These are phyloP conservation scores for Caranx melampygus DNA, from an alignment of 2,113 vertebrate species.

Conservation along the genomic window DNA sequence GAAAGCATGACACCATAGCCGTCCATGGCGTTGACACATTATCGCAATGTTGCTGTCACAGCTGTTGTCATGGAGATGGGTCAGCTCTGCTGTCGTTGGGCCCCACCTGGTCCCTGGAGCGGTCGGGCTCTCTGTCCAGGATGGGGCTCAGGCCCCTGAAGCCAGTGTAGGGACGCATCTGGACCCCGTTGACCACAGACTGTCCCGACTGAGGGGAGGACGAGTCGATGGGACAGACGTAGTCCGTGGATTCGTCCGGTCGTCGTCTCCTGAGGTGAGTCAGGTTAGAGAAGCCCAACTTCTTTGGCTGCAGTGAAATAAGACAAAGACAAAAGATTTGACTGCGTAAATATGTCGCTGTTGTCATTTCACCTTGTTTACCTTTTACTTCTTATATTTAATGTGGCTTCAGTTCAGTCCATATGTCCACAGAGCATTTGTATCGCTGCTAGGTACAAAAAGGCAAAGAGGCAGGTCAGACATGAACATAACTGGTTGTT, in stretches of 20 bases:
- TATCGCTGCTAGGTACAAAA: too few relatives aligned
- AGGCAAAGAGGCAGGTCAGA: too few relatives aligned
- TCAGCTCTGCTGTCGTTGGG: constrained; percentile 78
- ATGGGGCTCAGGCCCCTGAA: constrained; percentile 85
- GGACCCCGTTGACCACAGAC: constrained; percentile 78
- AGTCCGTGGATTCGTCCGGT: constrained; percentile 92
- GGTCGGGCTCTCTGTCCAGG: constrained; percentile 84
- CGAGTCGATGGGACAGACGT: constrained; percentile 91
- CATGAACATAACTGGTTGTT: too few relatives aligned
- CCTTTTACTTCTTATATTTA: too few relatives aligned
- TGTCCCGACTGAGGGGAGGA: constrained; percentile 33
- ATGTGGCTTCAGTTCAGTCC: too few relatives aligned
- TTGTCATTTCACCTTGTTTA: too few relatives aligned
- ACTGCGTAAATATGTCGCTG: not conserved
- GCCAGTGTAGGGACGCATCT: constrained; percentile 81
- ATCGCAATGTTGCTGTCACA: constrained; percentile 6
- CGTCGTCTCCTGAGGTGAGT: constrained; percentile 92
- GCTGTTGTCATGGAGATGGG: constrained; percentile 56
- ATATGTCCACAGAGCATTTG: too few relatives aligned
- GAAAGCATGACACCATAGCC: constrained; percentile 15
- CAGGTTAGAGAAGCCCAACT: constrained; percentile 94
- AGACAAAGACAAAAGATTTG: not conserved
- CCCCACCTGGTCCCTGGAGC: constrained; percentile 92
- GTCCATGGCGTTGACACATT: constrained; percentile 20
- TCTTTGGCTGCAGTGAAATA: constrained; percentile 89